Evolutionary conservation across 64 coral and sea anemone species (phyloP), one percentile per base, ranked within the genome.

Genomic region (Montipora foliosa): DNA sequence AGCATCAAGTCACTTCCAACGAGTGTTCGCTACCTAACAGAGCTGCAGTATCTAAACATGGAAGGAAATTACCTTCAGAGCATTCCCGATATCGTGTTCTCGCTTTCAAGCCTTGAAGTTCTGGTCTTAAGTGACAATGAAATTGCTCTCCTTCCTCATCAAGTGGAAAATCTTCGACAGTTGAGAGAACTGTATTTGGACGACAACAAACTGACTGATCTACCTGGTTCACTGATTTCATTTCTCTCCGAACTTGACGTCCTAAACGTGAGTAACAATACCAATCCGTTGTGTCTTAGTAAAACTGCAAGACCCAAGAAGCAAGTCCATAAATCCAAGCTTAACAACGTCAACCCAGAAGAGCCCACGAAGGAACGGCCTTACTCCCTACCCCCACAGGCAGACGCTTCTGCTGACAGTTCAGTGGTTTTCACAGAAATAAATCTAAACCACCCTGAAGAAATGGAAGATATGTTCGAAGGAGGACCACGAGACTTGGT

Each of bases 61-160:
- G 96, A 94, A 58, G 89, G 84, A 0, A 98, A 98, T 95, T 77
- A 80, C 19, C 85, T 98, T 13, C 14, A 78, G 25, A 77, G 47
- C 24, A 83, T 98, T 68, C 96, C 96, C 47, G 79, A 98, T 67
- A 89, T 91, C n/a, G 77, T 98, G 22, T 66, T 95, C 59, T 81
- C 79, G 14, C 49, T 98, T 10, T 3, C 37, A 46, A 95, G 74
- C 29, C 79, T 98, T 60, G 71, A 98, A 81, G 84, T 98, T 72
- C 68, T 98, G 53, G 77, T 98, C 73, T 76, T 98, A 47, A 98
- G 96, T 71, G 96, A 98, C 69, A 98, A 98, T 72, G 84, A 88
- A 21, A 92, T 98, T 51, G 19, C 16, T 21, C 53, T 25, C 12
- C 51, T 98, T 19, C 89, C 93, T 17, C 79, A 25, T 4, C 49